Evolutionary conservation across 2,113 vertebrate species (phyloP).

Genomic region (Corydoras sp.): DNA sequence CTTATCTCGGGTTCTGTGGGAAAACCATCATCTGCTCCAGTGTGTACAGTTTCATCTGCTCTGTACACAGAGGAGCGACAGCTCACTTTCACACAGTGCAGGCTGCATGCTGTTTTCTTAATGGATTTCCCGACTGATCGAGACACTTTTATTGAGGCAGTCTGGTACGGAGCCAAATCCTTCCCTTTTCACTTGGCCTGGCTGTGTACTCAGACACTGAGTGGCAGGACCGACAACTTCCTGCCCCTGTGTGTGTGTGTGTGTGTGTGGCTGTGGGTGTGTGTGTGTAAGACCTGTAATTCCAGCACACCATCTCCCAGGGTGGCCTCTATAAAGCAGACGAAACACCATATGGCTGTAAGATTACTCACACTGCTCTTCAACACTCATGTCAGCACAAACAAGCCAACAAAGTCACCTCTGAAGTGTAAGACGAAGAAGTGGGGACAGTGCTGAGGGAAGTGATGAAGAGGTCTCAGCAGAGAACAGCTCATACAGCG

Average conservation of each 20-base stretch:
- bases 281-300: constrained; percentile 28
- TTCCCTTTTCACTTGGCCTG: neutral
- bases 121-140: constrained; percentile 37
- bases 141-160: constrained; percentile 27
- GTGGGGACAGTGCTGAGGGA: neutral
- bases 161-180: constrained; percentile 17
- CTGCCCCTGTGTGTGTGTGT: constrained; percentile 8
- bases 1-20: neutral
- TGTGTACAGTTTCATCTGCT: neutral
- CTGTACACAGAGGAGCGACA: neutral
- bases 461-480: constrained; percentile 2
- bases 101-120: constrained; percentile 32
- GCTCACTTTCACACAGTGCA: neutral
- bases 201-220: constrained; percentile 9
- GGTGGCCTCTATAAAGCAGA: constrained; percentile 28
- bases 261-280: neutral
- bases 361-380: constrained; percentile 24
- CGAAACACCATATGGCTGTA: constrained; percentile 43
- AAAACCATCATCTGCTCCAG: neutral
- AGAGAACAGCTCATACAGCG: neutral
- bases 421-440: constrained; percentile 10
- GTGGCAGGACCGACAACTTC: constrained; percentile 25
- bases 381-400: constrained; percentile 26
- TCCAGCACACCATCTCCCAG: constrained; percentile 28
- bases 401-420: constrained; percentile 39